Conservation (phyloP, 2,797 vertebrate genomes). For the Carcharodon carcharias region DNA sequence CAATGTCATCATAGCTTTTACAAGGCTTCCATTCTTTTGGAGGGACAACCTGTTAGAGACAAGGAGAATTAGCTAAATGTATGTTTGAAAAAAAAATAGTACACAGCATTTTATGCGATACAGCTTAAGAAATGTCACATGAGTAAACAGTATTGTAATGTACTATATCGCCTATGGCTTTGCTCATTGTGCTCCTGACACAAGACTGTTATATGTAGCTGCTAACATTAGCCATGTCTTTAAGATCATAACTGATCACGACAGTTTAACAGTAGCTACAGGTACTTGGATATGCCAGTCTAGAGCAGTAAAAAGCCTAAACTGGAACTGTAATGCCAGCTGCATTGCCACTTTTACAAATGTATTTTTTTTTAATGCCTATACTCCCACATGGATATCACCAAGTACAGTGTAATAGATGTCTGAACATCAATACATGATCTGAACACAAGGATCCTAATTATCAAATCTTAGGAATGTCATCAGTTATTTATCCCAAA, state of each 20-base stretch:
- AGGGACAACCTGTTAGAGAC: constrained; percentile 70
- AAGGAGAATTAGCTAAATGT: background rate
- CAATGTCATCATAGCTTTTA: constrained; percentile 80
- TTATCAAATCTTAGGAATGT: background rate
- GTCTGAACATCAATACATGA: background rate
- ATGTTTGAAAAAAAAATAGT: background rate
- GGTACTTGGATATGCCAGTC: too few relatives aligned
- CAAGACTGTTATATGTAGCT: background rate
- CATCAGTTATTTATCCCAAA: background rate
- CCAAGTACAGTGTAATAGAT: background rate
- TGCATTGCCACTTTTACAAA: background rate
- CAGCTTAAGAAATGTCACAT: background rate
- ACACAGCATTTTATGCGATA: background rate
- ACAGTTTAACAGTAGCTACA: too few relatives aligned
- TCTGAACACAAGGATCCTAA: background rate
- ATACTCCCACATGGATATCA: background rate
- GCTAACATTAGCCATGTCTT: background rate
- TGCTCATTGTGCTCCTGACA: background rate
- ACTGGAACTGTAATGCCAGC: too few relatives aligned
- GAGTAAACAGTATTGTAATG: background rate
- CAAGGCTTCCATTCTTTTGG: constrained; percentile 91
- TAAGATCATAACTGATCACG: background rate
- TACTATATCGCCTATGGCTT: background rate
- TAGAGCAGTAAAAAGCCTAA: too few relatives aligned
- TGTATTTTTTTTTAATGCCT: background rate